Percentiles rank a stretch among this genome's conserved stretches.
These are phyloP conservation scores for Mya arenaria DNA, from an alignment of 1,140 invertebrate genomes.

Conservation along the genomic window DNA sequence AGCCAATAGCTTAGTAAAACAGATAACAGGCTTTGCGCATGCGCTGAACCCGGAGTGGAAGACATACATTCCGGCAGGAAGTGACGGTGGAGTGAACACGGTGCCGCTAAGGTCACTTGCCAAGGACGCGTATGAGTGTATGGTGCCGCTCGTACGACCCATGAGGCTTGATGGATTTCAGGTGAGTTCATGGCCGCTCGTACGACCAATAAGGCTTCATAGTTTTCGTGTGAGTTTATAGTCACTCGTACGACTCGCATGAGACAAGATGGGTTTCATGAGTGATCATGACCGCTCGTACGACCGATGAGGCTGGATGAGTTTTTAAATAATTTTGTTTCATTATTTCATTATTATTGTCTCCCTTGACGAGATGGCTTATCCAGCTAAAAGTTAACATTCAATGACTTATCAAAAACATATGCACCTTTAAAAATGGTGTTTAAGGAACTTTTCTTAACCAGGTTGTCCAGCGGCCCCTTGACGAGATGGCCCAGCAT, in stretches of 20 bases:
- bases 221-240: neutral
- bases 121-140: conserved; percentile 37
- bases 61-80: neutral
- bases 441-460: no score
- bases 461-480: conserved; percentile 28
- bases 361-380: neutral
- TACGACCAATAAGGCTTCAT: neutral
- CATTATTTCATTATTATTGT: neutral
- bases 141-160: conserved; percentile 41
- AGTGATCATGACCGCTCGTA: neutral
- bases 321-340: neutral
- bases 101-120: conserved; percentile 28
- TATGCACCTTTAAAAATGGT: no score
- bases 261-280: neutral
- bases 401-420: no score
- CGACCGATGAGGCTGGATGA: neutral
- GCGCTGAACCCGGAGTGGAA: conserved; percentile 23
- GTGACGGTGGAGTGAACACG: neutral
- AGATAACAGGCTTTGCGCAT: conserved; percentile 14
- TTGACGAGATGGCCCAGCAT: conserved; percentile 40
- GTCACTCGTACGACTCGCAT: neutral
- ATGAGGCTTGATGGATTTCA: conserved; percentile 46
- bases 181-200: conserved; percentile 8
- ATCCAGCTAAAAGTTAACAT: no score
- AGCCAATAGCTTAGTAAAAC: conserved; percentile 5